Conservation (phyloP, 2,113 vertebrate genomes). For the Okapia johnstoni region DNA sequence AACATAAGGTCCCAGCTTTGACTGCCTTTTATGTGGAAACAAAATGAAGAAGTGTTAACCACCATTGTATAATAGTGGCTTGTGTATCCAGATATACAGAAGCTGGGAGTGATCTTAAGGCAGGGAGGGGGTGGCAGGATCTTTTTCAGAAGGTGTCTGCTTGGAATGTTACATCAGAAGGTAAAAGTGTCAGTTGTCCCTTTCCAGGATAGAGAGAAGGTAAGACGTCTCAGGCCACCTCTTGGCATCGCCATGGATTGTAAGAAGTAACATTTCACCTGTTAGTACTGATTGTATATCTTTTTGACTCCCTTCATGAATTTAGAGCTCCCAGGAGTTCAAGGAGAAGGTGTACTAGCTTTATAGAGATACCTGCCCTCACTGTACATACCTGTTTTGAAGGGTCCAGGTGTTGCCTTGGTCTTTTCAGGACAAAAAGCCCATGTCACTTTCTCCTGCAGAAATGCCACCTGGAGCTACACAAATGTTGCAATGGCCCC, state of each 20-base stretch:
- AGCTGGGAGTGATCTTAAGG: too few species aligned
- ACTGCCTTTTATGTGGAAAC: not conserved
- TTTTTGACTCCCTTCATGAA: not conserved
- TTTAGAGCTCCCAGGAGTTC: not conserved
- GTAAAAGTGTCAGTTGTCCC: not conserved
- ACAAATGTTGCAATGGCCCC: fast-evolving
- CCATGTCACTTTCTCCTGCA: not conserved
- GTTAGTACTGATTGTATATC: not conserved
- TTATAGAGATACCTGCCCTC: not conserved
- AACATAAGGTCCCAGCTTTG: not conserved
- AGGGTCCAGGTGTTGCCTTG: not conserved
- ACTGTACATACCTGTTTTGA: not conserved
- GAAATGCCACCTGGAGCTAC: not conserved
- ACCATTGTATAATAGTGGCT: not conserved
- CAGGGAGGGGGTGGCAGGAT: not conserved
- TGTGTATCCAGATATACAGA: not conserved
- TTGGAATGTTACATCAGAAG: not conserved
- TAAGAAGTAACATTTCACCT: not conserved
- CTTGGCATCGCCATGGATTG: too few species aligned
- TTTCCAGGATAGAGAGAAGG: not conserved
- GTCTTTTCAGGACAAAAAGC: not conserved
- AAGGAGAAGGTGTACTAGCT: not conserved
- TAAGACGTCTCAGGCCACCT: not conserved
- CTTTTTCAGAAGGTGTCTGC: not conserved
- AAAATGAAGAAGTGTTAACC: not conserved